Percentiles rank a stretch among this genome's conserved stretches.
Evolutionary conservation across 2,888 invertebrate species (phyloP).

Genomic region (Ophion slaviceki): DNA sequence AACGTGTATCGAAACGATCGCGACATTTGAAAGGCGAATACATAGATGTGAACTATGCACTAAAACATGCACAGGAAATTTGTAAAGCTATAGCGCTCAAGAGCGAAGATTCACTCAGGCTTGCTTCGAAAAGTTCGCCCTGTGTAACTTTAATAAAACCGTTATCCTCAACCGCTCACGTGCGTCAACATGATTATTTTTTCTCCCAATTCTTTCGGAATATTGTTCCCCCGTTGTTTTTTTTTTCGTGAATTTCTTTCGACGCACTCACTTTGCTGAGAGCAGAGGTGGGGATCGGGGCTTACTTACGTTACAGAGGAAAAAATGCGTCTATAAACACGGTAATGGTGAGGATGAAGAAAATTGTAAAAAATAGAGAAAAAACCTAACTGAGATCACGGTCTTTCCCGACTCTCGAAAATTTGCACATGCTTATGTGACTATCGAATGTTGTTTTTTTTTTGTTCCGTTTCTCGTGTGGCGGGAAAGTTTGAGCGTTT

Average conservation of each 20-base stretch:
- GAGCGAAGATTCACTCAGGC: neutral
- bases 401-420: slow-evolving; percentile 59
- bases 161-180: slow-evolving; percentile 5
- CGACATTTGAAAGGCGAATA: slow-evolving; percentile 57
- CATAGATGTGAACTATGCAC: slow-evolving; percentile 78
- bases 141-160: slow-evolving; percentile 9
- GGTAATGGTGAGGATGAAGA: slow-evolving; percentile 22
- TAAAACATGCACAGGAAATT: slow-evolving; percentile 82
- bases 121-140: neutral
- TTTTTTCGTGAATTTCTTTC: neutral
- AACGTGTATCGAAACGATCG: slow-evolving; percentile 63
- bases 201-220: neutral
- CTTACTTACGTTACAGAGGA: neutral
- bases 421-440: slow-evolving; percentile 24
- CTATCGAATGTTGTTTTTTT: slow-evolving; percentile 15
- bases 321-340: slow-evolving; percentile 16
- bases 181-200: neutral
- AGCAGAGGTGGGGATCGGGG: no score
- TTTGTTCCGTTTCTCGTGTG: slow-evolving; percentile 5
- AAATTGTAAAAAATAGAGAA: slow-evolving; percentile 9
- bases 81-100: slow-evolving; percentile 72
- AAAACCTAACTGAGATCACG: slow-evolving; percentile 74
- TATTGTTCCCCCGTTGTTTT: neutral
- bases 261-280: neutral
- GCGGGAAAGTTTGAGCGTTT: slow-evolving; percentile 57